A percentile compares a stretch with the other conserved stretches of the same genome.
Evolutionary conservation across 2,797 vertebrate genomes (phyloP).

Genomic region (Pangasius larnaudii): DNA sequence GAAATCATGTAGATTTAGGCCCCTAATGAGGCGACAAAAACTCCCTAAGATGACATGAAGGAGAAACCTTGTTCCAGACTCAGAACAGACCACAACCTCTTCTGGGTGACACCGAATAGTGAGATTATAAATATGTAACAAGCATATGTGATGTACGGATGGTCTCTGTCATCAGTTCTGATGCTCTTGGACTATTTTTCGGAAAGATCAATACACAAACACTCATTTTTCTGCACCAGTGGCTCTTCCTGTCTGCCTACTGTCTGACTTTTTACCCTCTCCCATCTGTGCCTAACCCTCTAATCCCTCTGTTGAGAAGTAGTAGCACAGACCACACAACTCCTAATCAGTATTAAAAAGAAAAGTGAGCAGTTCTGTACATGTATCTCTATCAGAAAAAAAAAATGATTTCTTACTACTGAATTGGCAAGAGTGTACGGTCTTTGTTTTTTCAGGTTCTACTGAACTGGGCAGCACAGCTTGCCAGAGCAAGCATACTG

Average conservation of each 20-base stretch:
- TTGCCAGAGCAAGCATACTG: background rate
- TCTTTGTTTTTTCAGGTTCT: conserved; percentile 11
- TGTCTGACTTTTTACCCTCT: conserved; percentile 66
- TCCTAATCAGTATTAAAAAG: conserved; percentile 60
- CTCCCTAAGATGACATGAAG: background rate
- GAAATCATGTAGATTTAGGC: background rate
- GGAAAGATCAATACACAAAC: background rate
- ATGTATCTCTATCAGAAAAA: background rate
- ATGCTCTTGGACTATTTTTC: background rate
- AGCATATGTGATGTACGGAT: background rate
- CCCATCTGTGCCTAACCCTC: conserved; percentile 60
- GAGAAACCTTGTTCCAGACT: background rate
- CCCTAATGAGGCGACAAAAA: background rate
- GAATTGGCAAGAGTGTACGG: background rate
- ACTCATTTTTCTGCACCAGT: conserved; percentile 66
- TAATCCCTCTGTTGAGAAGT: conserved; percentile 66
- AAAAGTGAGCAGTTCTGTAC: background rate
- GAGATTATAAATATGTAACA: background rate
- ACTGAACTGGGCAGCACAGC: background rate
- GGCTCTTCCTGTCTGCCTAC: conserved; percentile 55
- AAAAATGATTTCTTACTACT: background rate
- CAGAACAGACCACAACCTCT: background rate
- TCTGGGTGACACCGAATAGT: background rate
- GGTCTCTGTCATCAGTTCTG: background rate
- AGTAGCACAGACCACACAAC: conserved; percentile 33